Conservation (phyloP, 2,113 vertebrate species). For the Phoenicopterus ruber region DNA sequence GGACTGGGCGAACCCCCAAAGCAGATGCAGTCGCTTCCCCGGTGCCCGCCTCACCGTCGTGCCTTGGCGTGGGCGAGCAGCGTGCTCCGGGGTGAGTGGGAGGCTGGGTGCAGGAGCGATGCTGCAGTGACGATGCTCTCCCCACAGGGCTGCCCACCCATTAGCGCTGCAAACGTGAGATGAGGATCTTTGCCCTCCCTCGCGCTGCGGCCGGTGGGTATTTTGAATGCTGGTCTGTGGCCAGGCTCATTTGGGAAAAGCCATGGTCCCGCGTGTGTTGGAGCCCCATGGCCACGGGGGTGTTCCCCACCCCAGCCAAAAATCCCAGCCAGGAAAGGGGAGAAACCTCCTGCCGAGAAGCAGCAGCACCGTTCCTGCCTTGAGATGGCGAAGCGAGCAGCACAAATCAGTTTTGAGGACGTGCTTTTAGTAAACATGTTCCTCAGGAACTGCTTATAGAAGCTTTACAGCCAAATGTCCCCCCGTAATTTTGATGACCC, state of each 20-base stretch:
- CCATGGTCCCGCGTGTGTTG: accelerated
- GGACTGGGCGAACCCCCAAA: background rate
- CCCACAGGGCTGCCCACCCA: background rate
- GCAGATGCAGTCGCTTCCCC: accelerated
- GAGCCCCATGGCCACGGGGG: background rate
- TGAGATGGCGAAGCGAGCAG: background rate
- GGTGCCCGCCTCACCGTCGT: accelerated
- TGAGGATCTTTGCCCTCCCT: background rate
- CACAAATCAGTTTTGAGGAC: background rate
- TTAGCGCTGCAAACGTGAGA: background rate
- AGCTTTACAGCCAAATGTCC: background rate
- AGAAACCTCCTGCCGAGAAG: background rate
- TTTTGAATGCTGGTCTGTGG: background rate
- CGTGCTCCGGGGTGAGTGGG: background rate
- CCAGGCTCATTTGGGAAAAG: background rate
- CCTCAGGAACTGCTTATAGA: background rate
- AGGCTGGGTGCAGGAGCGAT: background rate
- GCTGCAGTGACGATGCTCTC: background rate
- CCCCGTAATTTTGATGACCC: background rate
- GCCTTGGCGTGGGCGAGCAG: background rate
- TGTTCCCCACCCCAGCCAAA: background rate
- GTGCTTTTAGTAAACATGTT: background rate
- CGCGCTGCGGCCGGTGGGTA: accelerated
- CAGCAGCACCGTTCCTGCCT: background rate
- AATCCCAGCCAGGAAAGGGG: background rate